Base-by-base conservation (phyloP, 1,140 invertebrate genomes). In the Papilio polyxenes region DNA sequence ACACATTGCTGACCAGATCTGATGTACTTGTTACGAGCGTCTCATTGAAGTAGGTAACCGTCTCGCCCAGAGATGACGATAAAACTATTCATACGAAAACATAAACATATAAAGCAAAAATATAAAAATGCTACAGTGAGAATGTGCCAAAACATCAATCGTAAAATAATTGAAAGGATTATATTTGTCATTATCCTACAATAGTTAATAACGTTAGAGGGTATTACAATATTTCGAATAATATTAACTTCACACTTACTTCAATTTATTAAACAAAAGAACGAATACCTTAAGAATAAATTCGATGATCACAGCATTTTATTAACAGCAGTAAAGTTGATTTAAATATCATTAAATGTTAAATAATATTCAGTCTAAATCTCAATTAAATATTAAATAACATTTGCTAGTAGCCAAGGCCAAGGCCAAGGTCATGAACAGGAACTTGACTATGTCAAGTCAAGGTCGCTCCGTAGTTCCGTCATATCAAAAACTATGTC, bases 31-130 rank as follows among this genome's bases (percentile, higher is more conserved):
- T 84, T 6, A 83, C 72, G 72, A 89, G 23, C 0, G 89, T 91
- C 72, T 87, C 88, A 44, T 91, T 91, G 31, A 82, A 9, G 0
- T 83, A 84, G 6, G 69, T 49, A 1, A 80, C 81, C 2, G 83
- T 83, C 8, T 93, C 91, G 8, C 92, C 92, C 13, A 93, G 81
- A 8, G 89, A 89, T 20, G 93, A 94, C 10, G 92, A 90, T 48
- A 94, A 83, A 72, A 92, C 93, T 94, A 86, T 65, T 87, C 89
- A 84, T 62, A 80, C 13, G 76, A 62, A 72, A 78, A 59, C 44
- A 48, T 20, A 81, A 49, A 81, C 72, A 74, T 31, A 81, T 62
- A 72, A 11, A 20, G 65, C 8, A 11, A 75, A 51, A 20, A 51
- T 53, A 53, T 37, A 79, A 79, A 62, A 40, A 10, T 10, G 6